Percentiles rank a stretch among this genome's conserved stretches.
These are phyloP conservation scores for Diglossa cyanea DNA, from an alignment of 2,797 vertebrate genomes.

Conservation along the genomic window DNA sequence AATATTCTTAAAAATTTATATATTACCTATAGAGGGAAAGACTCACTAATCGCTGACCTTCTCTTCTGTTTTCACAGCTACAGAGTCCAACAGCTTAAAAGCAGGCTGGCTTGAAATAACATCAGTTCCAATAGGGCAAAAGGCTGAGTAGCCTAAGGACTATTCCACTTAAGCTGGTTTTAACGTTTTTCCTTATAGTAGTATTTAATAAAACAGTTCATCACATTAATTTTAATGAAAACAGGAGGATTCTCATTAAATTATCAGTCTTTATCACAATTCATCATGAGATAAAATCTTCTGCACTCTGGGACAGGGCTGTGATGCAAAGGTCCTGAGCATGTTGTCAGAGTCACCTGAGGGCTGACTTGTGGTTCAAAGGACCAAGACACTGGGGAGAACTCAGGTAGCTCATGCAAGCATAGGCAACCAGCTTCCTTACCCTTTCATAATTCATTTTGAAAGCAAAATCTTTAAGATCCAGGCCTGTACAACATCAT, in stretches of 20 bases:
- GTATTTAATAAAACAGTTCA: not conserved
- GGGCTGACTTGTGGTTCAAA: not conserved
- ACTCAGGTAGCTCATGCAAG: not conserved
- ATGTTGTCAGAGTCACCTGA: not conserved
- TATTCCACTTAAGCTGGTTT: not conserved
- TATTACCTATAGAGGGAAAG: not conserved
- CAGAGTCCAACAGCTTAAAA: not conserved
- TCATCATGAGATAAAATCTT: not conserved
- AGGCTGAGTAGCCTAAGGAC: not conserved
- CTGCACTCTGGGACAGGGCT: not conserved
- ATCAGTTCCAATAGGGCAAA: not conserved
- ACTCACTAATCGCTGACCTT: not conserved
- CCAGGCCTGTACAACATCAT: not conserved
- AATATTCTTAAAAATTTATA: not conserved
- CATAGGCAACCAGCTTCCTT: not conserved
- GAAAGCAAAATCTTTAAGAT: not conserved
- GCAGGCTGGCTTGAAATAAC: not conserved
- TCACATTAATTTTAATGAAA: not conserved
- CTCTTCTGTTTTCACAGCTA: not conserved
- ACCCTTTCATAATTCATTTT: not conserved
- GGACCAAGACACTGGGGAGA: not conserved
- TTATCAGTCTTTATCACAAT: not conserved
- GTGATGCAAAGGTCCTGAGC: accelerated
- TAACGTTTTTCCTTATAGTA: not conserved
- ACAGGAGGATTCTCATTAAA: not conserved